Conservation (phyloP, 2,797 vertebrate genomes). For the Anableps anableps region DNA sequence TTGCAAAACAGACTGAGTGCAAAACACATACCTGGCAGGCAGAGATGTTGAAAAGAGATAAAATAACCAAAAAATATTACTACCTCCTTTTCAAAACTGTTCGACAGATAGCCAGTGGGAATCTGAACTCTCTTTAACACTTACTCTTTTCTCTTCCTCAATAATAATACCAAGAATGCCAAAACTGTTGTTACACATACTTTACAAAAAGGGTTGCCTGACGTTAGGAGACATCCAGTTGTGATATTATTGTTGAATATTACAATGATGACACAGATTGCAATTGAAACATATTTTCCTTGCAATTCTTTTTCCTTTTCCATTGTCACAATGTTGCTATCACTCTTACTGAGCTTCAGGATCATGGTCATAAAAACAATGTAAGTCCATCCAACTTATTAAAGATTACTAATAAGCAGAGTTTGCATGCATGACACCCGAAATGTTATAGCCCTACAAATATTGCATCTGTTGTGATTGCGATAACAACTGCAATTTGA, state of each 20-base stretch:
- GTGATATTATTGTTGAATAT: background rate
- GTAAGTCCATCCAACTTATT: background rate
- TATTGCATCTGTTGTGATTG: background rate
- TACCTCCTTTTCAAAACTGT: conserved; percentile 86
- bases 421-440: background rate
- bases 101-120: conserved; percentile 73
- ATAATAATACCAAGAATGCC: conserved; percentile 70
- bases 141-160: conserved; percentile 66
- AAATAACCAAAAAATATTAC: conserved; percentile 83
- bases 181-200: conserved; percentile 73
- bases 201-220: conserved; percentile 47
- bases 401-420: background rate
- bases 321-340: background rate
- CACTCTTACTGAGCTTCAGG: background rate
- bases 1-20: conserved; percentile 67
- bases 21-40: conserved; percentile 63
- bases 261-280: background rate
- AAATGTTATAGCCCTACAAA: background rate
- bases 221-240: background rate
- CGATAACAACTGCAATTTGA: background rate
- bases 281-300: background rate
- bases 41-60: conserved; percentile 76
- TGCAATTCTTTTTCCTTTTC: background rate
- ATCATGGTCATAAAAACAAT: background rate
- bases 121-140: conserved; percentile 65